Evolutionary conservation across 1,140 invertebrate species (phyloP), one percentile per base, ranked within the genome.

Genomic region (Augochlora pura): DNA sequence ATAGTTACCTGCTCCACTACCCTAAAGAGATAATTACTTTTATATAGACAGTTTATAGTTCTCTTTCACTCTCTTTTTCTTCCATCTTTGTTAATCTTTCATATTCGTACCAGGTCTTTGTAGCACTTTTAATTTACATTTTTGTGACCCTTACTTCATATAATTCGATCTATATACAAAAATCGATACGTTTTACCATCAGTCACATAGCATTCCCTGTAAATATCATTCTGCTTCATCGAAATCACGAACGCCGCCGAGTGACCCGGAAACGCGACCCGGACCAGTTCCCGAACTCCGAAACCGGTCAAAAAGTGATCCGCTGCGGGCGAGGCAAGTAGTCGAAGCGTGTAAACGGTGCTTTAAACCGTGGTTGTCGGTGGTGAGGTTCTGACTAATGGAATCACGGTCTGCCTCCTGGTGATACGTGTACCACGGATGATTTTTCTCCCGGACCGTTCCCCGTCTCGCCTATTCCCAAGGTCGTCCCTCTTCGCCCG

Each of bases 331-430:
- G 62, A 76, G 59, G 73, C 62, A 65, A 78, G 79, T 59, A 60
- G 63, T 59, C 57, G 62, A 71, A 63, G 72, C 71, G 83, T 86
- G 85, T 86, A 86, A 85, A 85, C 83, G 84, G 71, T 68, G 80
- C 76, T 77, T 86, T 86, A 86, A 80, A 82, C 62, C 72, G 68
- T 74, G 80, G 81, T 74, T 75, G 77, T 73, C 75, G 80, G 88
- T 86, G 87, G 87, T 88, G 88, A 89, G 85, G 86, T 87, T 78
- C 86, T 91, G 91, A 91, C 89, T 90, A 91, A 91, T 91, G 91
- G 90, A 91, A 91, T 90, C 88, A 87, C 87, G 86, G 82, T 85
- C 85, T 76, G 88, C 88, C 90, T 91, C 89, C 90, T 76, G 89
- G 89, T 90, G 91, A 87, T 90, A 86, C 87, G 86, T 88, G 86